Base-by-base conservation (phyloP, 2,888 invertebrate species). In the Hemistola chrysoprasaria region DNA sequence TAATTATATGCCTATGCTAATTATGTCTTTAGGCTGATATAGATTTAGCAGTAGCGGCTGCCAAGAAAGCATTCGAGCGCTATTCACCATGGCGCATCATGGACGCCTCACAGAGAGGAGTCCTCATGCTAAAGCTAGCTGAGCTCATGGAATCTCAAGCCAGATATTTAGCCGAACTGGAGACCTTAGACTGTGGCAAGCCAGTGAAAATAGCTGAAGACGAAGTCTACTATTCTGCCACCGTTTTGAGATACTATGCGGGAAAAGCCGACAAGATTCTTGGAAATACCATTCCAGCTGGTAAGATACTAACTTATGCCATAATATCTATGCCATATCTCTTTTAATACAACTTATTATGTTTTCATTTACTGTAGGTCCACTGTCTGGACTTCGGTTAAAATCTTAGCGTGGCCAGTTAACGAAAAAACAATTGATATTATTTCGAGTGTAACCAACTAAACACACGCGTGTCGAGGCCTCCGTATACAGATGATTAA, bases 131-230 rank as follows among this genome's bases (percentile, higher is more conserved):
- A 3, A 84, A 93, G 79, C 82, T 97, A 40, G 95, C 96, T 6
- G 94, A 94, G 48, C 90, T 97, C 0, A 90, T 98, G 41, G 92
- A 94, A 54, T 90, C 95, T 11, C 95, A 98, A 63, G 88, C 90
- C 20, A 83, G 91, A 8, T 92, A 94, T 47, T 71, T 97, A 45
- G 95, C 95, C 1, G 95, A 96, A 62, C 89, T 99, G 54, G 98
- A 99, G 86, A 97, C 98, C 0, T 74, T 98, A 48, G 98, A 99
- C 75, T 98, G 97, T 78, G 98, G 98, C 0, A 98, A 98, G 71
- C 97, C 98, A 0, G 97, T 93, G 59, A 85, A 91, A 20, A 83
- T 90, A 47, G 91, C 96, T 0, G 90, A 90, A 47, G 93, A 92
- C 26, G 96, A 97, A 72, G 78, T 96, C 0, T 90, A 91, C 5